A percentile compares a stretch with the other conserved stretches of the same genome.
Evolutionary conservation across 2,113 vertebrate genomes (phyloP).

Genomic region (Pelodiscus sinensis): DNA sequence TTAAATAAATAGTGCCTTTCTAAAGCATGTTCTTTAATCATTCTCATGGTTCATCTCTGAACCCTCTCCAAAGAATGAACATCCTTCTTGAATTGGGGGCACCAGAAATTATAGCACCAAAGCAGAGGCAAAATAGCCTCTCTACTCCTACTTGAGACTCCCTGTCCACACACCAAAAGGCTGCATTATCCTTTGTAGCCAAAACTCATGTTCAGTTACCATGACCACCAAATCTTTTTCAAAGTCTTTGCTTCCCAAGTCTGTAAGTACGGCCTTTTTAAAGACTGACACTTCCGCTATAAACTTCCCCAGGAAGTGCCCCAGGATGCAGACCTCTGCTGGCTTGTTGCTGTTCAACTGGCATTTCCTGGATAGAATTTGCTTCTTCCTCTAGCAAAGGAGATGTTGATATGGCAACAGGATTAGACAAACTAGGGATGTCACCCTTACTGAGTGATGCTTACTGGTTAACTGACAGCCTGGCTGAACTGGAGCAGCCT

Average conservation of each 20-base stretch:
- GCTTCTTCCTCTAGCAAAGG: neutral
- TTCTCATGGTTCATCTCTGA: neutral
- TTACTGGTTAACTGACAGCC: too few species aligned
- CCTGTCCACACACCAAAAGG: neutral
- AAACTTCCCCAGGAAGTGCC: neutral
- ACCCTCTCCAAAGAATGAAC: neutral
- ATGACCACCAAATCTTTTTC: neutral
- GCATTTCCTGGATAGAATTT: neutral
- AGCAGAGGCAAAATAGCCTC: neutral
- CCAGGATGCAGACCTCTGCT: neutral
- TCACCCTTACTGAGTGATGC: too few species aligned
- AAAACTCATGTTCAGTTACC: neutral
- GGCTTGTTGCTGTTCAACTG: neutral
- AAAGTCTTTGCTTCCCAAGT: neutral
- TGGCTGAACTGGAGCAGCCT: too few species aligned
- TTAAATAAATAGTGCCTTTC: neutral
- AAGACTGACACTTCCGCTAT: neutral
- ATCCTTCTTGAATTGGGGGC: neutral
- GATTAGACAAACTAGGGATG: neutral
- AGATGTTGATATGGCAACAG: neutral
- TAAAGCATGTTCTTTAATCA: neutral
- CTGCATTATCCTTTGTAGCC: neutral
- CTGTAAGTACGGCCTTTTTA: neutral
- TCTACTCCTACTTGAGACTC: neutral
- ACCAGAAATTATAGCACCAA: neutral